phyloP scores from a whole-genome alignment of 2,888 invertebrate species.

The Rhagophthalmus giganteus region DNA sequence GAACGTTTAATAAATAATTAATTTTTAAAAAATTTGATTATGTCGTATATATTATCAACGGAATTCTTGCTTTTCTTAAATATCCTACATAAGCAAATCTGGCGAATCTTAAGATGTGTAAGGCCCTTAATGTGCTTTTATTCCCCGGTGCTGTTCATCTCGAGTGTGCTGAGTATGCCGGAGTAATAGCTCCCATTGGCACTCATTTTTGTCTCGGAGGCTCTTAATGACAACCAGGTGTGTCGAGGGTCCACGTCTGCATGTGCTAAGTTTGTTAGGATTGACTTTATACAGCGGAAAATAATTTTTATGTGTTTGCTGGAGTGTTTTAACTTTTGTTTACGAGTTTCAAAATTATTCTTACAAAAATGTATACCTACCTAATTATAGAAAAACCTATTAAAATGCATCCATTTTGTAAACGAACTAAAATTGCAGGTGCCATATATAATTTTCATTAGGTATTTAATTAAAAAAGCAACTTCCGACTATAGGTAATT shows the following conservation, averaged over 20 bases:
- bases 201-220: slow-evolving; percentile 26
- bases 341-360: not conserved
- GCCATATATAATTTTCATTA: too few species aligned
- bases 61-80: not conserved
- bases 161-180: slow-evolving; percentile 29
- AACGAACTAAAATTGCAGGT: too few species aligned
- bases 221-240: slow-evolving; percentile 30
- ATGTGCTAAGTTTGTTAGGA: too few species aligned
- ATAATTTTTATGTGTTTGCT: slow-evolving; percentile 1
- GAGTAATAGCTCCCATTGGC: slow-evolving; percentile 21
- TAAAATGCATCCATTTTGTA: not conserved
- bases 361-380: not conserved
- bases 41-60: not conserved
- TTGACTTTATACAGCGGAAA: not conserved
- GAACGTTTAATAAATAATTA: too few species aligned
- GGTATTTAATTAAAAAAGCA: too few species aligned
- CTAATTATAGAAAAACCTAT: not conserved
- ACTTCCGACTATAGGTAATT: too few species aligned
- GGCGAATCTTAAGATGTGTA: slow-evolving; percentile 11
- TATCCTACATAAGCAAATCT: slow-evolving; percentile 10
- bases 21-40: too few species aligned
- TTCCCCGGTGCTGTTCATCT: slow-evolving; percentile 20
- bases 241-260: slow-evolving; percentile 13
- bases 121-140: slow-evolving; percentile 25
- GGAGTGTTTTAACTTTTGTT: not conserved